phyloP scores from a whole-genome alignment of 2,113 vertebrate genomes.

The Pristiophorus japonicus region DNA sequence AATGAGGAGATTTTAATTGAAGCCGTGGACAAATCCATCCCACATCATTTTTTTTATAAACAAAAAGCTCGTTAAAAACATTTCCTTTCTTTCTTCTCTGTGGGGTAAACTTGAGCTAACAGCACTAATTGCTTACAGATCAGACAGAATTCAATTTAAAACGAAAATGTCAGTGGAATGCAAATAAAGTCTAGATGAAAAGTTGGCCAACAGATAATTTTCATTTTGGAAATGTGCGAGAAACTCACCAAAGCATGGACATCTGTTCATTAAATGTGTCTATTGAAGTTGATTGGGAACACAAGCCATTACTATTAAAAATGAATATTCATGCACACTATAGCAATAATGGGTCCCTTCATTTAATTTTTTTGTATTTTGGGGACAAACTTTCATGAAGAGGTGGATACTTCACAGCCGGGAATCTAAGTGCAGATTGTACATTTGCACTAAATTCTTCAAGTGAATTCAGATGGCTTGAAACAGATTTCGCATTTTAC shows the following conservation, averaged over 20 bases:
- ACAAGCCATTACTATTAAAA: neutral
- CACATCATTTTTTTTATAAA: neutral
- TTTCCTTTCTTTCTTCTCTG: neutral
- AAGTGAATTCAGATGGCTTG: neutral
- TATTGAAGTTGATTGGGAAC: conserved; percentile 15
- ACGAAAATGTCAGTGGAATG: neutral
- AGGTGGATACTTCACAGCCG: neutral
- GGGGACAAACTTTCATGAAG: too few species aligned
- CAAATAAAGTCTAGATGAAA: neutral
- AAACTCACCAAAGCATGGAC: conserved; percentile 33
- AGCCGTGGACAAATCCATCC: too few species aligned
- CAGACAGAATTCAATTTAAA: conserved; percentile 9
- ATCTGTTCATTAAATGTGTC: conserved; percentile 36
- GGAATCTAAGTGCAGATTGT: neutral
- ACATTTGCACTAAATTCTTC: neutral
- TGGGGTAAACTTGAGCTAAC: neutral
- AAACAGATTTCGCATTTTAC: neutral
- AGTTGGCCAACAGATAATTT: neutral
- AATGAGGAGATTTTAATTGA: neutral
- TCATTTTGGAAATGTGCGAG: conserved; percentile 17
- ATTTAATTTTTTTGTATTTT: neutral
- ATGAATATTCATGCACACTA: neutral
- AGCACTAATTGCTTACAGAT: neutral
- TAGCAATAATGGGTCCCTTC: neutral
- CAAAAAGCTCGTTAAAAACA: neutral